Base-by-base conservation (phyloP, 1,140 invertebrate species). In the Aphaenogaster ashmeadi region DNA sequence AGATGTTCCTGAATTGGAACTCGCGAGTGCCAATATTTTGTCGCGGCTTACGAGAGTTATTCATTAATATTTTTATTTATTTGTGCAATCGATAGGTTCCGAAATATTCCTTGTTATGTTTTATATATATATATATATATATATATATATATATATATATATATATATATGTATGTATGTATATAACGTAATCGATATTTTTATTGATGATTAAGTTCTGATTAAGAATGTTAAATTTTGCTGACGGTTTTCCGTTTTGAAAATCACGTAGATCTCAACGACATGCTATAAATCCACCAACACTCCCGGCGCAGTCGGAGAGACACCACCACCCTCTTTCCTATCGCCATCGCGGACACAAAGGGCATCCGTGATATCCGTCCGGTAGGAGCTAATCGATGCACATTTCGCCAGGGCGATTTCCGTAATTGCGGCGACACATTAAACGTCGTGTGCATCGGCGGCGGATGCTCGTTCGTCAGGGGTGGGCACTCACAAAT, bases 401-500 rank as follows among this genome's bases (percentile, higher is more conserved):
- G 89, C 79, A 71, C 86, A 88, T 88, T 90, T 90, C 74, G 80
- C 86, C 62, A 27, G 54, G 79, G 62, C 56, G 89, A 90, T 85
- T 90, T 90, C 89, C 89, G 89, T 90, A 90, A 90, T 90, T 90
- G 89, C 80, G 86, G 74, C 66, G 86, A 79, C 86, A 75, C 67
- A 64, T 90, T 88, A 71, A 85, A 81, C 52, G 78, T 87, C 66
- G 77, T 52, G 41, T 36, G 58, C 38, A 56, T 78, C 67, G 78
- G 18, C 58, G 64, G 54, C 50, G 69, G n/a, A 83, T 38, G 71
- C 33, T 52, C 56, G 67, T 44, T 79, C 69, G 54, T 81, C 52
- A 64, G 64, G 52, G 71, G 41, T 60, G n/a, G 71, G 36, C 66
- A 92, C 54, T 84, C 69, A 93, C 94, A 92, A 94, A 94, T 94